phyloP scores from a whole-genome alignment of 2,888 invertebrate genomes.

The Eurytoma californica region DNA sequence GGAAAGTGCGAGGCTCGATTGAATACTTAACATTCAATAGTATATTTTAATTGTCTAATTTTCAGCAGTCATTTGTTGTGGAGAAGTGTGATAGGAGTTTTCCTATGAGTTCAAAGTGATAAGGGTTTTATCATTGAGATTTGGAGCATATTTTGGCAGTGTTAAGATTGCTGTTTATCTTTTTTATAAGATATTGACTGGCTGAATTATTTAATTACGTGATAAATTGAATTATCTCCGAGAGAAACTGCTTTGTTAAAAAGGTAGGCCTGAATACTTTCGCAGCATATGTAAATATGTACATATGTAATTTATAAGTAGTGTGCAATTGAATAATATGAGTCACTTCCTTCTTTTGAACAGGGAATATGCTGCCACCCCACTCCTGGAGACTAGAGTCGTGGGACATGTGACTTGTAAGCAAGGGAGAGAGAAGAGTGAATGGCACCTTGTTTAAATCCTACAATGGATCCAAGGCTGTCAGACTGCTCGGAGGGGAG shows the following conservation, averaged over 20 bases:
- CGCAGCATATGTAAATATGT: constrained; percentile 18
- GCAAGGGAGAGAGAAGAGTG: constrained; percentile 23
- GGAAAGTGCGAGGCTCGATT: not conserved
- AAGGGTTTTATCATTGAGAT: no score
- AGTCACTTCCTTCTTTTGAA: constrained; percentile 39
- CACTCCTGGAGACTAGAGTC: constrained; percentile 22
- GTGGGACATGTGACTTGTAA: constrained; percentile 30
- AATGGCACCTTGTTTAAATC: constrained; percentile 45
- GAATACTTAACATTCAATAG: not conserved
- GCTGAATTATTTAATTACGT: constrained; percentile 42
- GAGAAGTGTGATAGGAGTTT: no score
- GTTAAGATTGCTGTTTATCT: not conserved
- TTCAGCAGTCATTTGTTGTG: not conserved
- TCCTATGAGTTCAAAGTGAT: no score
- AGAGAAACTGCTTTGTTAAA: not conserved
- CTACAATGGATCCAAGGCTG: constrained; percentile 50
- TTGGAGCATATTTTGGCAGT: no score
- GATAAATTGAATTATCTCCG: constrained; percentile 48
- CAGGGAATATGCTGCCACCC: constrained; percentile 45
- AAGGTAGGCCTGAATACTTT: not conserved
- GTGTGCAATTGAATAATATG: constrained; percentile 46
- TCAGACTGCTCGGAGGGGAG: not conserved
- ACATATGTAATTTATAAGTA: constrained; percentile 11
- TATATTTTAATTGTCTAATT: not conserved
- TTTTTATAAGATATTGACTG: constrained; percentile 38